Conservation (phyloP, 35 echinoderm and acorn worm genomes). For the Patiria miniata region DNA sequence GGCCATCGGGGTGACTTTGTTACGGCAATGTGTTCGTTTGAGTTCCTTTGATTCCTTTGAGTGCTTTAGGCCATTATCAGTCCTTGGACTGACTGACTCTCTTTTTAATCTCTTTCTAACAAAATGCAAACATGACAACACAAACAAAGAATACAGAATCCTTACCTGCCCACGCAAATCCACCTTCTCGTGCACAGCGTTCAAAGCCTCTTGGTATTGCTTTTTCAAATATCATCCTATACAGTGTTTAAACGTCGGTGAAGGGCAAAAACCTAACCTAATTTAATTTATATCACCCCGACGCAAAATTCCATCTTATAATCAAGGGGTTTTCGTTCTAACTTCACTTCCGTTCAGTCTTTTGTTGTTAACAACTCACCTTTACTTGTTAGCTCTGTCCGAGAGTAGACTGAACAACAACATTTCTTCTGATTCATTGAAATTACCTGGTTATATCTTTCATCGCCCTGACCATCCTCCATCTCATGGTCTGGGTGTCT, state of each 20-base stretch:
- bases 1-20: constrained; percentile 22
- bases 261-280: no score
- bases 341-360: constrained; percentile 26
- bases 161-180: constrained; percentile 3
- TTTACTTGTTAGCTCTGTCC: background rate
- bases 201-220: background rate
- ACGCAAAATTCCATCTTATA: no score
- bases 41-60: background rate
- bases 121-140: background rate
- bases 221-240: constrained; percentile 1
- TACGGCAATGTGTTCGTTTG: no score
- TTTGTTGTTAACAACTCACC: constrained; percentile 1
- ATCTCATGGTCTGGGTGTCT: constrained; percentile 3
- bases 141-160: constrained; percentile 4
- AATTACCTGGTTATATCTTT: background rate
- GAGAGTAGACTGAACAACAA: background rate
- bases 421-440: constrained; percentile 12
- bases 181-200: background rate
- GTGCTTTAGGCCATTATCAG: background rate
- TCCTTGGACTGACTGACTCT: background rate
- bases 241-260: no score
- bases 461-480: background rate
- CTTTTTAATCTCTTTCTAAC: background rate
- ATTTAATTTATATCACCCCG: no score
- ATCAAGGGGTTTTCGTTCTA: constrained; percentile 26